phyloP scores from a whole-genome alignment of 2,797 vertebrate species.

The Podarcis siculus region DNA sequence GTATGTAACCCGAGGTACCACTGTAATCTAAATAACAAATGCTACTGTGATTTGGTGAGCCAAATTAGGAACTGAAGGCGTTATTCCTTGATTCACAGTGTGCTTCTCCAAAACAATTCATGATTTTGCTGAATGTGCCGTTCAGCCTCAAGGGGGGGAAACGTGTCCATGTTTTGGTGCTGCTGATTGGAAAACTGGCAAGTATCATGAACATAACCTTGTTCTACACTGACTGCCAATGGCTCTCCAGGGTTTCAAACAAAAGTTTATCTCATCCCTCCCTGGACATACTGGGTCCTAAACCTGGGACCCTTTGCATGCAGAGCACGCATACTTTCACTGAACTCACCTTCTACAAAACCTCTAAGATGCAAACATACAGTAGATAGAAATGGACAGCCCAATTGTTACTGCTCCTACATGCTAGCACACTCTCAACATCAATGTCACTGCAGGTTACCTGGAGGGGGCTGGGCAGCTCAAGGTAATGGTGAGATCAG shows the following conservation, averaged over 20 bases:
- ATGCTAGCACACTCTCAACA: no score
- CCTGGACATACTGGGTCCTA: no score
- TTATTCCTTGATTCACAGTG: neutral
- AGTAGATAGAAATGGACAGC: neutral
- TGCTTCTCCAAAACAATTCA: neutral
- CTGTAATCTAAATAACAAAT: neutral
- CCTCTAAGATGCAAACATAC: neutral
- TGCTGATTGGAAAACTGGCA: neutral
- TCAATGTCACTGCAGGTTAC: no score
- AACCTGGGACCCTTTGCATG: neutral
- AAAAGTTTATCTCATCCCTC: no score
- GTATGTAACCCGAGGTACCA: no score
- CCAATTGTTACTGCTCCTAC: no score
- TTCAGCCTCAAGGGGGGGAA: neutral
- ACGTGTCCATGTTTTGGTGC: neutral
- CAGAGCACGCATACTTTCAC: neutral
- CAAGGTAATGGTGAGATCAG: no score
- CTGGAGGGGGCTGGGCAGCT: no score
- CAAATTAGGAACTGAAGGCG: neutral
- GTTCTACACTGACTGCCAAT: neutral
- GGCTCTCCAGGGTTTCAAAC: no score
- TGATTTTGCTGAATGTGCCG: neutral
- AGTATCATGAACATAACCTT: neutral
- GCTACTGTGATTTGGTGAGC: no score
- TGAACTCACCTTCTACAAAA: neutral